Evolutionary conservation across 2,797 vertebrate species (phyloP), one percentile per base, ranked within the genome.

Genomic region (Leuciscus waleckii): DNA sequence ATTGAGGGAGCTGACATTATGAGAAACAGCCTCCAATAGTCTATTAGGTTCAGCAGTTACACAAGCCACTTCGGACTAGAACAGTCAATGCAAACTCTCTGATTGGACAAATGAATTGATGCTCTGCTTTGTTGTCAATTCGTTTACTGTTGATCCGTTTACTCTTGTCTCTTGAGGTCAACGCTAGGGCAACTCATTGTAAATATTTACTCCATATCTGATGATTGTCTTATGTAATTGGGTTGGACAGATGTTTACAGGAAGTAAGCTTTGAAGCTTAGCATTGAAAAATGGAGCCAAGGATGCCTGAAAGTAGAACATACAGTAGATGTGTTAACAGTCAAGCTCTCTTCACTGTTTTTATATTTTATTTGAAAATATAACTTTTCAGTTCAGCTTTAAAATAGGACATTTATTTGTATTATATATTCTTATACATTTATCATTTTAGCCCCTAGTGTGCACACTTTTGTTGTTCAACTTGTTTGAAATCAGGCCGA

Each of bases 201-300:
- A 84, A 78, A 84, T 84, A 84, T 84, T 84, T 84, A 77, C 82
- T 77, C n/a, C 74, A 9, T 43, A 69, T 84, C 46, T 69, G 74
- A 84, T 61, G 75, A 85, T 78, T 79, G 67, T 79, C 37, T 46
- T 79, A 21, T 85, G 51, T 61, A 85, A 85, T 63, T 85, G 83
- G 26, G 7, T 79, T 71, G 77, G 83, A 85, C 67, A 71, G 65
- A 54, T 79, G 83, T 85, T 85, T 79, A 85, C 83, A 61, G 51
- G 35, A 85, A 61, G 54, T 43, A 63, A 13, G 67, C 39, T 61
- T 79, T 79, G 67, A 85, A 85, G 39, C 65, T 61, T 61, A 77
- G 56, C 29, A 10, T 16, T 69, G 65, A 84, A 41, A 77, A 35
- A 71, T 8, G 3, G 35, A 29, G n/a, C 46, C 46, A 23, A 77